Evolutionary conservation across 2,113 vertebrate species (phyloP).

Genomic region (Saccopteryx bilineata): DNA sequence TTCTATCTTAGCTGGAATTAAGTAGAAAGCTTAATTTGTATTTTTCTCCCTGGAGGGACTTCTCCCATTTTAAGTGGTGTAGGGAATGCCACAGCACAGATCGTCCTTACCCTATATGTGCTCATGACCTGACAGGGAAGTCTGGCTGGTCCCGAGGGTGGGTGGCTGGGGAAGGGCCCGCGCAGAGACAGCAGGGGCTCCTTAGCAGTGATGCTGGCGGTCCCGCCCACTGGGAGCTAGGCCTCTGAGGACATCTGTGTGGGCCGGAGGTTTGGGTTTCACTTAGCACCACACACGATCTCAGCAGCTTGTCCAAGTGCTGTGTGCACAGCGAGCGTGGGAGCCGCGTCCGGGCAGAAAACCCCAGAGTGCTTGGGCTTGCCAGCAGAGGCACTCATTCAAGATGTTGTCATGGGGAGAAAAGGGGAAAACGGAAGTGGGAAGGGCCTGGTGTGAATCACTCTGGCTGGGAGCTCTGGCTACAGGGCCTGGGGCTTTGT

Average conservation of each 20-base stretch:
- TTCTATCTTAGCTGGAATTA: conserved; percentile 43
- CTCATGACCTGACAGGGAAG: background rate
- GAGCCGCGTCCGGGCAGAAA: conserved; percentile 73
- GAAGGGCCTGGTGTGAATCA: conserved; percentile 73
- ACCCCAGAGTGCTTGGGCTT: conserved; percentile 68
- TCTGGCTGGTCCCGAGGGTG: background rate
- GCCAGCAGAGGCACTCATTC: conserved; percentile 77
- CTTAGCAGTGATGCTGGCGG: background rate
- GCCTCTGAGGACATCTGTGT: conserved; percentile 61
- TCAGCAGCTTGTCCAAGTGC: conserved; percentile 62
- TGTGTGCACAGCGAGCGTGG: conserved; percentile 77
- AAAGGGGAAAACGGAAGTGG: conserved; percentile 75
- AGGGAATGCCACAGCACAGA: background rate
- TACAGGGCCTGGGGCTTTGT: conserved; percentile 28
- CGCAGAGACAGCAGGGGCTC: background rate
- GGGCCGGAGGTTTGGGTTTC: conserved; percentile 63
- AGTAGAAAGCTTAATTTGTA: conserved; percentile 22
- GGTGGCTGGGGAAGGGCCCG: background rate
- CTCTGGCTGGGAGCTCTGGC: conserved; percentile 70
- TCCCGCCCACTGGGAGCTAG: background rate
- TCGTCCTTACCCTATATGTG: background rate
- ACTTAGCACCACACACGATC: conserved; percentile 54
- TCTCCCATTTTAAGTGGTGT: background rate
- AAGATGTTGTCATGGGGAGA: conserved; percentile 77
- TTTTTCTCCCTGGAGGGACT: conserved; percentile 43